Percentiles rank a stretch among this genome's conserved stretches.
phyloP scores from a whole-genome alignment of 2,113 vertebrate species.

The Guaruba guarouba region DNA sequence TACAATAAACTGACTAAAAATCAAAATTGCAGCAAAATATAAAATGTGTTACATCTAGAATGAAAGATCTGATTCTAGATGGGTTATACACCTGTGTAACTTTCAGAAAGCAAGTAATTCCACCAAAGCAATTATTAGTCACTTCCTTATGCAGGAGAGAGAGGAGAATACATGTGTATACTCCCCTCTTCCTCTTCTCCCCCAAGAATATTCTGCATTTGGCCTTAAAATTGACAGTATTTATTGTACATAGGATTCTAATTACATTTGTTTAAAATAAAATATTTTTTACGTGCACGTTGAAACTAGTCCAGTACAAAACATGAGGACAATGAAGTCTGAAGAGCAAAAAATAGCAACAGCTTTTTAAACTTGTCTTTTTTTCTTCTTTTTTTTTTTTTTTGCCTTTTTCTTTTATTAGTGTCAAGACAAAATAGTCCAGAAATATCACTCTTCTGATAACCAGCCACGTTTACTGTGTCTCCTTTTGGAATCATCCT shows the following conservation, averaged over 20 bases:
- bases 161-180: neutral
- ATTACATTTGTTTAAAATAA: neutral
- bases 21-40: neutral
- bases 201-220: neutral
- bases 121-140: neutral
- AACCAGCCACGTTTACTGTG: neutral
- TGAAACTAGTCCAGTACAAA: neutral
- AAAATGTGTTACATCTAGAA: neutral
- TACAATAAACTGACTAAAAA: neutral
- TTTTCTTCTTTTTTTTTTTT: neutral
- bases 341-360: neutral
- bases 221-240: neutral
- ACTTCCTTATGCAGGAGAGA: neutral
- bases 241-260: neutral
- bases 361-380: neutral
- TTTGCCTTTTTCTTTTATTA: neutral
- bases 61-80: neutral
- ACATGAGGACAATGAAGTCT: neutral
- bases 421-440: neutral
- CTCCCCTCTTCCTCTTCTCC: accelerated
- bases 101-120: neutral
- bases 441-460: neutral
- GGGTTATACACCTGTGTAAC: neutral
- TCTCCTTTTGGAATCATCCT: constrained; percentile 32
- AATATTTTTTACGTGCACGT: neutral